Base-by-base conservation (phyloP, 2,797 vertebrate species). In the Catharus ustulatus region DNA sequence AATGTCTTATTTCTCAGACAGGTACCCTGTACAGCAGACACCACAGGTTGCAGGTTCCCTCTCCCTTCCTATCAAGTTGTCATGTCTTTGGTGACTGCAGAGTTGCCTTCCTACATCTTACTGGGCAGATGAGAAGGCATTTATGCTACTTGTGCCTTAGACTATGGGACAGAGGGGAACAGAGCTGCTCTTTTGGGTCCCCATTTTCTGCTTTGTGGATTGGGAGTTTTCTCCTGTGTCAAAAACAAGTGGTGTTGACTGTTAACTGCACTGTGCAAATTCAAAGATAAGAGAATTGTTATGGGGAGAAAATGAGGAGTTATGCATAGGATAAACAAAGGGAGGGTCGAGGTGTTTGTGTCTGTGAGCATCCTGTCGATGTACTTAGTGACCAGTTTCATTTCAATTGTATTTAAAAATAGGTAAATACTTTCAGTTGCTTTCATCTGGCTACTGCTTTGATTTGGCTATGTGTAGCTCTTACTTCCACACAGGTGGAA, bases 401-500 rank as follows among this genome's bases (percentile, higher is more conserved):
- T 64, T 55, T 62, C 32, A 77, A 14, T n/a, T 18, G 26, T 38
- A 62, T 72, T 81, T 84, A 45, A 72, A 88, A 84, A 3, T 13
- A 55, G 29, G 55, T 48, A 49, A 81, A 74, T 66, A 30, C 20
- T 29, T 13, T 19, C 24, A 51, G 10, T 68, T 90, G 36, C n/a
- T 89, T 58, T 78, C 12, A 54, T 54, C 32, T 54, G 52, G 30
- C 30, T 54, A 21, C 52, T 90, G 40, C 38, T 89, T 59, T 78
- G 57, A 66, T 75, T 84, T 93, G 48, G 17, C 46, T 95, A 87
- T 94, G 38, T 58, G 5, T 45, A 55, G 18, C 43, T 87, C 85
- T 95, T 89, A 51, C 63, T 97, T 38, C 94, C 72, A 78, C 88
- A 86, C 93, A 99, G 99, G 99, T 99, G 97, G 99, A 99, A 93